Conservation (phyloP, 2,797 vertebrate species). For the Capromys pilorides region DNA sequence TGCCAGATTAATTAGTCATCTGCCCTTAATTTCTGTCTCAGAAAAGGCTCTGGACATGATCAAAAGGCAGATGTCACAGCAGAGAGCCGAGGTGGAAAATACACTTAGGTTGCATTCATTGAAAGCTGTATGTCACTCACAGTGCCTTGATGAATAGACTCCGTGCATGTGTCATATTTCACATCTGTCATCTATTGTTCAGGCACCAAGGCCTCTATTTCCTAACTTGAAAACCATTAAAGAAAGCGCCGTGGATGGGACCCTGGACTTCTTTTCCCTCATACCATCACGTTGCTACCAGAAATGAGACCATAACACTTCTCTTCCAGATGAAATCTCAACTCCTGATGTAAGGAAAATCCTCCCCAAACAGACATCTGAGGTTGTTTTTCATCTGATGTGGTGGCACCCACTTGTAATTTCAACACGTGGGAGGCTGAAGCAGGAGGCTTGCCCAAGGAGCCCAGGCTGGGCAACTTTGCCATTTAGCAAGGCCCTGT, state of each 20-base stretch:
- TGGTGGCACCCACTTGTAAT: not conserved
- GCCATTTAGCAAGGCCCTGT: not conserved
- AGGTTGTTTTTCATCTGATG: not conserved
- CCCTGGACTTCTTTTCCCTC: not conserved
- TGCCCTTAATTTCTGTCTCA: not conserved
- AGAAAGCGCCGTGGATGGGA: not conserved
- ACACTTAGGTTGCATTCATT: not conserved
- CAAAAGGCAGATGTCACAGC: not conserved
- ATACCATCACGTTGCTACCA: not conserved
- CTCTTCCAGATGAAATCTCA: not conserved
- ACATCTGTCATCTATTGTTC: not conserved
- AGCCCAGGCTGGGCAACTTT: not conserved
- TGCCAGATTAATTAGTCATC: not conserved
- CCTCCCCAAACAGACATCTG: not conserved
- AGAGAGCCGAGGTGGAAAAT: not conserved
- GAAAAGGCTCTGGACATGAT: not conserved
- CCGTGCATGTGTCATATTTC: not conserved
- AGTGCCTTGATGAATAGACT: not conserved
- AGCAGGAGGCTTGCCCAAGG: not conserved
- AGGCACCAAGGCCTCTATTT: not conserved
- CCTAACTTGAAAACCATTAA: not conserved
- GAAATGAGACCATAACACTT: not conserved
- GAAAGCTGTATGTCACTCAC: not conserved
- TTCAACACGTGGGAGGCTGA: not conserved
- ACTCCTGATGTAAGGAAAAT: not conserved